These are phyloP conservation scores for Ischnura elegans DNA, from an alignment of 2,888 invertebrate species.

Conservation along the genomic window DNA sequence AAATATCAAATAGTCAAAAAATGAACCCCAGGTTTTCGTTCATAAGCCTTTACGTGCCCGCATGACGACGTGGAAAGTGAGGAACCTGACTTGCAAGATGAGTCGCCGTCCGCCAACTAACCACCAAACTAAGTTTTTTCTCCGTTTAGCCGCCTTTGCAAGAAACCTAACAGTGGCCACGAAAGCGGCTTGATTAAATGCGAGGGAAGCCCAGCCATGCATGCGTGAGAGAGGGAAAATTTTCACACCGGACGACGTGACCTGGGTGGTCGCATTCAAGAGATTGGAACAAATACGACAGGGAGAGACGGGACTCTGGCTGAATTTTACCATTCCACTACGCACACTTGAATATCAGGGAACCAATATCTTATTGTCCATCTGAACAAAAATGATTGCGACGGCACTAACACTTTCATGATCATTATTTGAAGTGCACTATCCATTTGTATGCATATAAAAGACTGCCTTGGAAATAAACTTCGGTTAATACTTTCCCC, in stretches of 20 bases:
- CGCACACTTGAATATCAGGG: too few relatives aligned
- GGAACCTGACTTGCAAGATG: too few relatives aligned
- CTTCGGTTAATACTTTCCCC: too few relatives aligned
- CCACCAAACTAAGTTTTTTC: neutral
- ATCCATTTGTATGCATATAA: too few relatives aligned
- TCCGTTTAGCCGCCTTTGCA: neutral
- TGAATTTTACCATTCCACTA: neutral
- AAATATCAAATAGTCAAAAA: too few relatives aligned
- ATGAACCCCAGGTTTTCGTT: too few relatives aligned
- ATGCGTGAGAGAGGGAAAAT: neutral
- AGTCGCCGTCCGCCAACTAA: neutral
- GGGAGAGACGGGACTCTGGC: neutral
- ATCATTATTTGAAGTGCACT: too few relatives aligned
- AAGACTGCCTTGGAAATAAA: too few relatives aligned
- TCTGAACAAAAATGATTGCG: too few relatives aligned
- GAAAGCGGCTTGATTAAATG: constrained; percentile 34
- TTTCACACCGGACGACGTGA: neutral
- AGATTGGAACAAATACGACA: neutral
- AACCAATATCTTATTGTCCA: too few relatives aligned
- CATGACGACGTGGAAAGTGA: neutral
- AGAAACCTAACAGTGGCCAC: neutral
- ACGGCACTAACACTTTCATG: too few relatives aligned
- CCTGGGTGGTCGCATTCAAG: neutral
- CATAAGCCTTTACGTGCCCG: neutral
- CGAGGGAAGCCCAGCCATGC: constrained; percentile 17